Evolutionary conservation across 2,888 invertebrate species (phyloP), one percentile per base, ranked within the genome.

Genomic region (Euzetes globulus): DNA sequence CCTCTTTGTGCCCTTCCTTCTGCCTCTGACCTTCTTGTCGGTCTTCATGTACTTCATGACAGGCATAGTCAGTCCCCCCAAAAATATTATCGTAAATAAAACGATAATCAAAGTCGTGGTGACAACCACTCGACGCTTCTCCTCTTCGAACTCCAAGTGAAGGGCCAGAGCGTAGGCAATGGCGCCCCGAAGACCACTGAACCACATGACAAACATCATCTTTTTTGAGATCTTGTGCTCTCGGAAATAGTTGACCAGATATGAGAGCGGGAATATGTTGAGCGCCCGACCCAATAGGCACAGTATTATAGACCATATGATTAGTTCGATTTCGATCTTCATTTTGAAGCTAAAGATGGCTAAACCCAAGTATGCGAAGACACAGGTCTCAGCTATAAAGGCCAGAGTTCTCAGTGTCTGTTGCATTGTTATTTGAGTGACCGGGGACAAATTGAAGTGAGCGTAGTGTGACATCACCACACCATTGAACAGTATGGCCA

Each of bases 391-490:
- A 76, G 86, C 97, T 78, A 98, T 95, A 81, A 99, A 98, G 1
- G 99, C 92, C 76, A 99, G 85, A 0, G 98, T 98, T 80, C 96
- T 87, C 88, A 99, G 93, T 0, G 97, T 98, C 84, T 98, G 97
- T 83, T 98, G 97, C 91, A 99, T 97, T 4, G 98, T 98, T 72
- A 99, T 96, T 85, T 99, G 99, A 0, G 98, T 97, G 25, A 99
- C 91, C 0, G 98, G 97, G 0, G 97, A 97, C 60, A 99, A 85
- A 83, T 99, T 99, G 81, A 93, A 94, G 86, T 99, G 99, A 17
- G 98, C 98, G 83, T 99, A 99, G 83, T 99, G 99, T 0, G 97
- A 97, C 99, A 99, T 99, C 0, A 97, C 96, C 81, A 99, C 94
- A 9, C 98, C 99, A 85, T 96, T 96, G 83, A 98, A 97, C 79